Evolutionary conservation across 2,888 invertebrate genomes (phyloP), one percentile per base, ranked within the genome.

Genomic region (Philopedon plagiatum): DNA sequence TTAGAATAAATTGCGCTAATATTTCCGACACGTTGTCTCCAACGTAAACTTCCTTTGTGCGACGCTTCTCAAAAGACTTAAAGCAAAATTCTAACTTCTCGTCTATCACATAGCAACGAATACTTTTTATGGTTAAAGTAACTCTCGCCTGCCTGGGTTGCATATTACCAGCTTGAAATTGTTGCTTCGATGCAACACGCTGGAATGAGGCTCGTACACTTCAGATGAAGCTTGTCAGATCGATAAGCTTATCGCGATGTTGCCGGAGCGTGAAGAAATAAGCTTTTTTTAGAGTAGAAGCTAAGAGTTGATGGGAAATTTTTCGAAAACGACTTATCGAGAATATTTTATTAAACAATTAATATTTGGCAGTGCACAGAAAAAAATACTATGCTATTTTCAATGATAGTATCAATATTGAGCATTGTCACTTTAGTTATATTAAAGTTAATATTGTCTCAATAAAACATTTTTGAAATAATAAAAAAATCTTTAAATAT

Each of bases 121-220:
- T 44, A 49, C 49, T 49, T 49, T 49, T 49, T 23, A 15, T n/a
- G 21, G 34, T 34, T 18, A 63, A 51, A 68, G 61, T 60, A 61
- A 68, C 60, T 68, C 44, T 29, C 37, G 21, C 26, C 49, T 39
- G 37, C 41, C 64, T 26, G 11, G 67, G 49, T 18, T 70, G 63
- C 70, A 70, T n/a, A n/a, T 58, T 70, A 58, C 51, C 58, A 39
- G 57, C 64, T 44, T 61, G 19, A 67, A 67, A 68, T 72, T 72
- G 72, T 72, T 72, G 72, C 67, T 72, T 68, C 68, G 29, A 64
- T 72, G 72, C 72, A 72, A 72, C 68, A 72, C 54, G 61, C 54
- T 39, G 71, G 66, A 66, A 71, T 71, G 66, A 46, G 34, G 34
- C 70, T 58, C 51, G 51, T 39, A 58, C 41, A 71, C 64, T 51